Percentiles rank a stretch among this genome's conserved stretches.
These are phyloP conservation scores for Drosophila percnosoma DNA, from an alignment of 2,888 invertebrate genomes.

Conservation along the genomic window DNA sequence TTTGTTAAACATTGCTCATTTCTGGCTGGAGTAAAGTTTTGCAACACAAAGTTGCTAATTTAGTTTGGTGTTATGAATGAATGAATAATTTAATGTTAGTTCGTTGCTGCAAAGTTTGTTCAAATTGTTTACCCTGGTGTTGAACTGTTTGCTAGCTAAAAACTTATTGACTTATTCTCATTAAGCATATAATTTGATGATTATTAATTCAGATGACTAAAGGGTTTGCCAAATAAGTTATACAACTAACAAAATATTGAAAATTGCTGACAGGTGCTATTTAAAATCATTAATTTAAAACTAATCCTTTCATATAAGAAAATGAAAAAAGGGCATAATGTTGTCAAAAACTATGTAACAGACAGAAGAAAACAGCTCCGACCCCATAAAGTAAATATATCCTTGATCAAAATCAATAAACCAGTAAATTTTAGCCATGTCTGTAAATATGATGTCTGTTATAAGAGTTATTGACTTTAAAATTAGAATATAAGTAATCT, in stretches of 20 bases:
- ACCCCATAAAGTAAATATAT: neutral
- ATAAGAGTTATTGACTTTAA: too few relatives aligned
- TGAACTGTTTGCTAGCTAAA: slow-evolving; percentile 25
- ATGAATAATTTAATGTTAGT: slow-evolving; percentile 49
- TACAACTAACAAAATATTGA: neutral
- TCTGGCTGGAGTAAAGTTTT: slow-evolving; percentile 31
- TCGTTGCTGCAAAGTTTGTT: slow-evolving; percentile 35
- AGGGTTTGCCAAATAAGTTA: neutral
- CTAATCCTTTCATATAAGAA: neutral
- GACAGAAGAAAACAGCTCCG: neutral
- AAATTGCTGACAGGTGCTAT: neutral
- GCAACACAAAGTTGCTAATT: slow-evolving; percentile 37
- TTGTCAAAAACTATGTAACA: neutral
- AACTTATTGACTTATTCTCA: slow-evolving; percentile 2
- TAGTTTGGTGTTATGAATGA: slow-evolving; percentile 53
- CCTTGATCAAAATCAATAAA: neutral
- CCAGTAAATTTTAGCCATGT: neutral
- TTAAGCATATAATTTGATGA: neutral
- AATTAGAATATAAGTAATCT: too few relatives aligned
- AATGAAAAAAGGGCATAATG: too few relatives aligned
- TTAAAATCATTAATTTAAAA: neutral
- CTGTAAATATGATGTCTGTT: too few relatives aligned
- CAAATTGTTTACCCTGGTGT: slow-evolving; percentile 36
- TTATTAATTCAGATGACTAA: neutral
- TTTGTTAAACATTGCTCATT: slow-evolving; percentile 11